phyloP scores from a whole-genome alignment of 2,888 invertebrate species.

The Catocala sponsa region DNA sequence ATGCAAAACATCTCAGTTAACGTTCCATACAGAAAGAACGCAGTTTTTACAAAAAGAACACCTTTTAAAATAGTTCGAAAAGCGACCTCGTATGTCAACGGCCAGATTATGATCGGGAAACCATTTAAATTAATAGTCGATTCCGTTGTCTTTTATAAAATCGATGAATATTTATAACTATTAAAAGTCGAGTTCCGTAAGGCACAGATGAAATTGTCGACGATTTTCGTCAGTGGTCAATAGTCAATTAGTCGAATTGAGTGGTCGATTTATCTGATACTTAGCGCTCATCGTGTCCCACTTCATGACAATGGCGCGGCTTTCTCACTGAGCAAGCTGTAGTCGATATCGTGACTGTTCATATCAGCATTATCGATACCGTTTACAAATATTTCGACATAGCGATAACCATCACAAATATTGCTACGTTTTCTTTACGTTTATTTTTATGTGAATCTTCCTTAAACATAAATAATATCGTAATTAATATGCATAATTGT shows the following conservation, averaged over 20 bases:
- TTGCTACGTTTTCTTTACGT: slow-evolving; percentile 32
- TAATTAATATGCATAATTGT: slow-evolving; percentile 29
- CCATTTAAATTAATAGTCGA: slow-evolving; percentile 39
- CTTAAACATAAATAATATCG: slow-evolving; percentile 18
- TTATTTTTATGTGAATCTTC: slow-evolving; percentile 23
- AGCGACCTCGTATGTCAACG: slow-evolving; percentile 26
- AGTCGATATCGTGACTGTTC: slow-evolving; percentile 67
- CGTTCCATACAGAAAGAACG: slow-evolving; percentile 17
- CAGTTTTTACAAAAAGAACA: slow-evolving; percentile 16
- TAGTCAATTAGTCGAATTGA: slow-evolving; percentile 63
- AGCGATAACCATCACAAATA: slow-evolving; percentile 70
- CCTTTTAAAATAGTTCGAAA: slow-evolving; percentile 16
- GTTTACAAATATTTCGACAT: slow-evolving; percentile 87
- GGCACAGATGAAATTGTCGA: slow-evolving; percentile 25
- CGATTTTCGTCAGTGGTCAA: slow-evolving; percentile 42
- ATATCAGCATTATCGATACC: slow-evolving; percentile 74
- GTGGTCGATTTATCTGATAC: slow-evolving; percentile 59
- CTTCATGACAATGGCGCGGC: slow-evolving; percentile 64
- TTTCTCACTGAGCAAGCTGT: slow-evolving; percentile 56
- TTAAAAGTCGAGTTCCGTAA: slow-evolving; percentile 21
- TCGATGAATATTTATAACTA: slow-evolving; percentile 44
- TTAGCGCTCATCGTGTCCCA: slow-evolving; percentile 65
- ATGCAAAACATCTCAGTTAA: slow-evolving; percentile 18
- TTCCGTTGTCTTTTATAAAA: slow-evolving; percentile 45
- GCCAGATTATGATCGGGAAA: slow-evolving; percentile 33